Evolutionary conservation across 2,888 invertebrate species (phyloP), one percentile per base, ranked within the genome.

Genomic region (Pegoplata infirma): DNA sequence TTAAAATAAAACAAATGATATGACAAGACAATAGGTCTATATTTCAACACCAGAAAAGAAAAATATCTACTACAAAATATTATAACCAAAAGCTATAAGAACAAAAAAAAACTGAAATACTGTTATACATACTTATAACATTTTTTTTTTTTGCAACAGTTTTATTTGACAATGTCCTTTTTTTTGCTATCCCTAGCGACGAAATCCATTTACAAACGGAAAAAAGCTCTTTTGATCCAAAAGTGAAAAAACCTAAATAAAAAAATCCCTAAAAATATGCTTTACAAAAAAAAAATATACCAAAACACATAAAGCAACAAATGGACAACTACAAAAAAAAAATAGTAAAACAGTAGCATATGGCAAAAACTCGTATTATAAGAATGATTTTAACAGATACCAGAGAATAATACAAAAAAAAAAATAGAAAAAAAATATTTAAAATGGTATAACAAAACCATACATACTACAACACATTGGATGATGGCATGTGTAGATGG

Each of bases 371-470:
- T 40, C 2, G 36, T 40, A 40, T 40, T 40, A n/a, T 40, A 40
- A 40, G n/a, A 40, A 40, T 40, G 36, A 40, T 40, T 40, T 40
- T n/a, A 40, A 40, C 36, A 40, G n/a, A 40, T n/a, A 40, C 36
- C 36, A n/a, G 21, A 49, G 49, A 49, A 44, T 63, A 19, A 44
- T 36, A 63, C 32, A 36, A 44, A 58, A 58, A 40, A 0, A 1
- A 12, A 56, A 17, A 3, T 6, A 40, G 17, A n/a, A 36, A 14
- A 58, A 28, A 55, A 28, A 63, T 63, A 51, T 63, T 63, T 63
- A 63, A 63, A 63, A 63, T 63, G 63, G 49, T 51, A 28, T 40
- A 63, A 63, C 63, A 63, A 63, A 63, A 63, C 61, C 61, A 61
- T 6, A 32, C 28, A 49, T 28, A 47, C n/a, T n/a, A n/a, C 10